Evolutionary conservation across 2,888 invertebrate genomes (phyloP).

Genomic region (Zeuzera pyrina): DNA sequence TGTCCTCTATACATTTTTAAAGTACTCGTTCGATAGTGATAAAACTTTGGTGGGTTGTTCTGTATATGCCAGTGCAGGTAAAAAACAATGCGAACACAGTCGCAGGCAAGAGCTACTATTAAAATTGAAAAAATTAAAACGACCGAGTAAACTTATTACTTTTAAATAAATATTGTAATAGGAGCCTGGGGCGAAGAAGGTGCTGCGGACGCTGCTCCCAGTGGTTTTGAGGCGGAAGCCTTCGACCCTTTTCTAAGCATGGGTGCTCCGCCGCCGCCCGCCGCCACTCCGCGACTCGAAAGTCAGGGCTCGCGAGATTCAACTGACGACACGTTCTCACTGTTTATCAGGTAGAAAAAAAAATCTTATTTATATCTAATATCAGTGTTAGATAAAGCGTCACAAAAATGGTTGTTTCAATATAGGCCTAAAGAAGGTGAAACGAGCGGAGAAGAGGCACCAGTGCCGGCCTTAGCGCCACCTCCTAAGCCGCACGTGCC

Average conservation of each 20-base stretch:
- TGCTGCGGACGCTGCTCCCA: slow-evolving; percentile 37
- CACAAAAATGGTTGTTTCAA: too few relatives aligned
- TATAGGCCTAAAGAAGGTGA: slow-evolving; percentile 70
- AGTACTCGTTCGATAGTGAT: too few relatives aligned
- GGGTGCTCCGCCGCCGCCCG: slow-evolving; percentile 82
- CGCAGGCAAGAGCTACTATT: too few relatives aligned
- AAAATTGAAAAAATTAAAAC: too few relatives aligned
- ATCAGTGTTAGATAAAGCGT: too few relatives aligned
- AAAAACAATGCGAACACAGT: too few relatives aligned
- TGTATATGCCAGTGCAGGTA: too few relatives aligned
- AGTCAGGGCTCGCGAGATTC: slow-evolving; percentile 83
- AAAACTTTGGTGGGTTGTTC: too few relatives aligned
- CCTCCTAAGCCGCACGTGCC: slow-evolving; percentile 73
- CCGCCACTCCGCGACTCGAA: slow-evolving; percentile 76
- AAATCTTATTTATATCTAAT: too few relatives aligned
- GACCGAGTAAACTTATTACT: too few relatives aligned
- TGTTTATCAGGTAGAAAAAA: slow-evolving; percentile 84
- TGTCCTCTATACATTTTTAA: too few relatives aligned
- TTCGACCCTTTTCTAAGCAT: slow-evolving; percentile 88
- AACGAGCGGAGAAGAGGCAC: slow-evolving; percentile 22
- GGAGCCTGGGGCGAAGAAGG: slow-evolving; percentile 52
- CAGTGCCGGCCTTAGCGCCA: slow-evolving; percentile 83
- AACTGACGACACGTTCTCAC: slow-evolving; percentile 84
- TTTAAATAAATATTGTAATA: too few relatives aligned
- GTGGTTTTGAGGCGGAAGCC: slow-evolving; percentile 80